phyloP scores from a whole-genome alignment of 2,797 vertebrate species.

The Pseudomugil gertrudae region DNA sequence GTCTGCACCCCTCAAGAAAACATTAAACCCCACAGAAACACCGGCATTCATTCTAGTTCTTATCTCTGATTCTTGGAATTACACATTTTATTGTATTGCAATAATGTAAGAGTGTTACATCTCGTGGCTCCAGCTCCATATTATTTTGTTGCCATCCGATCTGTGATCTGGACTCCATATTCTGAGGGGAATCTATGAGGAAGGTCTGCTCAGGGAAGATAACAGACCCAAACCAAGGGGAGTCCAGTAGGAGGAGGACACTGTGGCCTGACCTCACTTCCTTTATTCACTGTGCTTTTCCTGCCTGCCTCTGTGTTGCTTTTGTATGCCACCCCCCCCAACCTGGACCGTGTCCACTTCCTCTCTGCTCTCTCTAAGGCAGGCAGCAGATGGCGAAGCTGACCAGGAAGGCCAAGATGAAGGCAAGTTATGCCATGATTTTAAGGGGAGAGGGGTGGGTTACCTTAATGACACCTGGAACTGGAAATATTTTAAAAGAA shows the following conservation, averaged over 20 bases:
- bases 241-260: conserved; percentile 65
- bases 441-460: too few species aligned
- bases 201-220: conserved; percentile 76
- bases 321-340: conserved; percentile 57
- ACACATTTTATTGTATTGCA: background rate
- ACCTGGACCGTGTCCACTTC: conserved; percentile 47
- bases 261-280: conserved; percentile 76
- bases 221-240: conserved; percentile 65
- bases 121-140: conserved; percentile 9
- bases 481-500: too few species aligned
- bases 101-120: conserved; percentile 11
- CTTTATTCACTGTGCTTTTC: conserved; percentile 80
- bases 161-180: conserved; percentile 41
- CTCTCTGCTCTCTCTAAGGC: conserved; percentile 35
- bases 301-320: conserved; percentile 61
- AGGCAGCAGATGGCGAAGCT: conserved; percentile 37
- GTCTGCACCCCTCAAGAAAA: too few species aligned
- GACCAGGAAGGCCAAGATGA: conserved; percentile 14
- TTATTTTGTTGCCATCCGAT: conserved; percentile 30
- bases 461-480: too few species aligned
- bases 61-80: background rate
- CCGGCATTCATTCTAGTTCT: background rate
- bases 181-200: conserved; percentile 57
- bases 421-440: conserved; percentile 2
- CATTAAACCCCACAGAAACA: too few species aligned